These are phyloP conservation scores for Polylopha cassiicola DNA, from an alignment of 2,888 invertebrate genomes.

Conservation along the genomic window DNA sequence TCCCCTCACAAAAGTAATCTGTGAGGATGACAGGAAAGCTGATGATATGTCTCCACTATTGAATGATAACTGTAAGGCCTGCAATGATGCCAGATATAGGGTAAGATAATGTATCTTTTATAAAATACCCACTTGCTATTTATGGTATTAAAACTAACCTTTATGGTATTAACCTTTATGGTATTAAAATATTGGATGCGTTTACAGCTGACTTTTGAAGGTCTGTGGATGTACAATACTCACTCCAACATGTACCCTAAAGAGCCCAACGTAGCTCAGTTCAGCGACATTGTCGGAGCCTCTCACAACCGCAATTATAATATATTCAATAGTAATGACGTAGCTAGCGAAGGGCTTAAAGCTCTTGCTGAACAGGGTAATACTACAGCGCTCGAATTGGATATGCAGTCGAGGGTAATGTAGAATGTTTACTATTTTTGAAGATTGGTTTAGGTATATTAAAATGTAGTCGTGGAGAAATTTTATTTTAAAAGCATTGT, in stretches of 20 bases:
- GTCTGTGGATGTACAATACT: constrained; percentile 63
- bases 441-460: constrained; percentile 47
- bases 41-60: constrained; percentile 62
- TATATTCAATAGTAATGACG: constrained; percentile 50
- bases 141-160: too few relatives aligned
- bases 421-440: constrained; percentile 13
- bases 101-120: constrained; percentile 31
- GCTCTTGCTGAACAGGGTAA: constrained; percentile 69
- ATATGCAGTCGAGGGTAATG: constrained; percentile 51
- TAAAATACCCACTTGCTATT: too few relatives aligned
- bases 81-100: constrained; percentile 64
- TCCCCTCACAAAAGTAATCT: constrained; percentile 53
- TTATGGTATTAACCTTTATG: too few relatives aligned
- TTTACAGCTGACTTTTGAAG: constrained; percentile 57
- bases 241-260: constrained; percentile 54
- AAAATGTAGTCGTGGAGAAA: too few relatives aligned
- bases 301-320: constrained; percentile 55
- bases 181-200: constrained; percentile 27
- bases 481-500: too few relatives aligned
- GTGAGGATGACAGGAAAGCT: constrained; percentile 58
- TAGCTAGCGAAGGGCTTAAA: constrained; percentile 52
- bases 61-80: constrained; percentile 53
- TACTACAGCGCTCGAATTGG: constrained; percentile 60
- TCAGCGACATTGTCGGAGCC: constrained; percentile 67
- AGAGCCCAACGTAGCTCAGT: constrained; percentile 40